Evolutionary conservation across 2,888 invertebrate genomes (phyloP), one percentile per base, ranked within the genome.

Genomic region (Tetragonisca angustula): DNA sequence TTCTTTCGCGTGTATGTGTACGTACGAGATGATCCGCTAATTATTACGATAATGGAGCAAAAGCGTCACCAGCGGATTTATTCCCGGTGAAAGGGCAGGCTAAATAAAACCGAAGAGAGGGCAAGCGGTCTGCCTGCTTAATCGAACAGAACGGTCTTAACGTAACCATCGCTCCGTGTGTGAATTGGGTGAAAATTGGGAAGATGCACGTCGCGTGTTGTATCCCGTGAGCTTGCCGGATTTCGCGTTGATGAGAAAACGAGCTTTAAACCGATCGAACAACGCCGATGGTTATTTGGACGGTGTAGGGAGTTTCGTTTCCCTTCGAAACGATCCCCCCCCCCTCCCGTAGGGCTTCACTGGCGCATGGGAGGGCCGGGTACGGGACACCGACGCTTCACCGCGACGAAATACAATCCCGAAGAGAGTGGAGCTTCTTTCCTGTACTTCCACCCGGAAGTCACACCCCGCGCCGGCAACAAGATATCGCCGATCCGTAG

Each of bases 401-500:
- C 77, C 72, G 52, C 73, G 73, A 74, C 86, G 88, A 88, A 88
- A 88, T 71, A 84, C 79, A 83, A 88, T 85, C 80, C 84, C 74
- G 19, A 54, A 19, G 71, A 36, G 24, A 70, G 85, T 76, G 75
- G 80, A 84, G 79, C 87, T 88, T 88, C 88, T 82, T 86, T 84
- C 78, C 75, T 71, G 69, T 70, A 72, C 76, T 85, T 85, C 85
- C 81, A 81, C 49, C 64, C 71, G 69, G 77, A 84, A 84, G 78
- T 81, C 61, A 54, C 65, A 78, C 77, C 77, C 27, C 19, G 32
- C 54, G 24, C 62, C 74, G 43, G 59, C 75, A 83, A 83, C 65
- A n/a, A 49, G 82, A 81, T 70, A 74, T 69, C 52, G 4, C 24
- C n/a, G n/a, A 56, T 50, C 54, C 27, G 4, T n/a, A 19, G 21